phyloP scores from a whole-genome alignment of 1,140 invertebrate species.

The Teleogryllus occipitalis region DNA sequence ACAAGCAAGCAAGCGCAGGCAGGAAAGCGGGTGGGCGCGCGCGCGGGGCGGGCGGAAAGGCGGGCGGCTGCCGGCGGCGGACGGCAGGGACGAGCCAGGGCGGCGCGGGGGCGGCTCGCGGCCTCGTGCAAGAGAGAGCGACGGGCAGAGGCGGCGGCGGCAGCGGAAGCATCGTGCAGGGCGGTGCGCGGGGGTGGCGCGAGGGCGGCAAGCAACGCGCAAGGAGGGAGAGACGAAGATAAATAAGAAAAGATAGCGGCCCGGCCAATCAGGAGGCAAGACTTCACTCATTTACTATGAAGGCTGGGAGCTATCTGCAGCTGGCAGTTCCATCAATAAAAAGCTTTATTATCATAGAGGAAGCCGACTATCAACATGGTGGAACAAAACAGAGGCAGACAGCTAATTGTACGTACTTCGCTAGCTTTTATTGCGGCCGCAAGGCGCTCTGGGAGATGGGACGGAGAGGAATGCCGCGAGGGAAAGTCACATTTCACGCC shows the following conservation, averaged over 20 bases:
- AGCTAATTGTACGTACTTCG: not conserved
- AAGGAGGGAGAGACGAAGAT: not conserved
- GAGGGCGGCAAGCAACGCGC: not conserved
- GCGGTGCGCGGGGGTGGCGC: too few relatives aligned
- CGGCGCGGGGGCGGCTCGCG: too few relatives aligned
- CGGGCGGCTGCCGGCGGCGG: not conserved
- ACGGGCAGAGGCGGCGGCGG: not conserved
- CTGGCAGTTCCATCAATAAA: not conserved
- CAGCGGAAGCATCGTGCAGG: not conserved
- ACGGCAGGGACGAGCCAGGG: not conserved
- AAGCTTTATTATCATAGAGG: constrained; percentile 1
- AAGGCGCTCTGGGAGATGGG: not conserved
- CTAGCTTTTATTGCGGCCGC: not conserved
- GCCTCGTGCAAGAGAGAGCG: not conserved
- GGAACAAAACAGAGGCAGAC: not conserved
- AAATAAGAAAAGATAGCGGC: not conserved
- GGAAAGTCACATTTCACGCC: not conserved
- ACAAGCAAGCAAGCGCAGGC: not conserved
- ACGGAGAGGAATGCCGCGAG: not conserved
- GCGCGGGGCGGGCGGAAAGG: too few relatives aligned
- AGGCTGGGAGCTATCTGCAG: not conserved
- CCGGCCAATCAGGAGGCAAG: not conserved
- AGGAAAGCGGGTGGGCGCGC: too few relatives aligned
- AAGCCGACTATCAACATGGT: not conserved
- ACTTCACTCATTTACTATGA: not conserved